These are phyloP conservation scores for Holacanthella duospinosa DNA, from an alignment of 2,888 invertebrate species.

Conservation along the genomic window DNA sequence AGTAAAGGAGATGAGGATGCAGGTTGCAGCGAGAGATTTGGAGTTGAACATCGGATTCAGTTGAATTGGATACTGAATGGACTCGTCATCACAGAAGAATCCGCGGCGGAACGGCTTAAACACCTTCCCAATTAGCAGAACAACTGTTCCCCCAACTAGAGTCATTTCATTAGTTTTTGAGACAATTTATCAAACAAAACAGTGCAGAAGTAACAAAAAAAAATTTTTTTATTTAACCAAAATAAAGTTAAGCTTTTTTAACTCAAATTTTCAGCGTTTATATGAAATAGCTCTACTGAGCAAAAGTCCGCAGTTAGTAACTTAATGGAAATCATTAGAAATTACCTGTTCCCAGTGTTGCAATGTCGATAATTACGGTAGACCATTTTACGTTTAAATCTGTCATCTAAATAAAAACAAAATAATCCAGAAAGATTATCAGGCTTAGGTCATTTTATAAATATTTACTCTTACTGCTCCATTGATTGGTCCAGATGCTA, in stretches of 20 bases:
- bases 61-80: slow-evolving; percentile 45
- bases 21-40: slow-evolving; percentile 33
- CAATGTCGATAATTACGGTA: slow-evolving; percentile 14
- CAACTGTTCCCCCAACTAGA: slow-evolving; percentile 30
- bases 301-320: no score
- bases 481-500: no score
- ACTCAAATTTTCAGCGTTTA: no score
- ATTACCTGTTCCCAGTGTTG: slow-evolving; percentile 28
- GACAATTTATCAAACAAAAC: no score
- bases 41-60: slow-evolving; percentile 34
- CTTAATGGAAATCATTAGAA: no score
- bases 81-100: slow-evolving; percentile 55
- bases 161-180: no score
- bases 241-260: no score
- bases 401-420: slow-evolving; percentile 12
- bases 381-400: slow-evolving; percentile 1
- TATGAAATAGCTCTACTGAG: no score
- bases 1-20: slow-evolving; percentile 35
- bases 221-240: no score
- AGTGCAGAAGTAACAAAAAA: no score
- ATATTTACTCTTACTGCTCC: no score
- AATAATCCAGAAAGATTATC: slow-evolving; percentile 6
- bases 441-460: no score
- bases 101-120: slow-evolving; percentile 42
- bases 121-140: slow-evolving; percentile 33